Evolutionary conservation across 2,797 vertebrate genomes (phyloP).

Genomic region (Gymnothorax javanicus): DNA sequence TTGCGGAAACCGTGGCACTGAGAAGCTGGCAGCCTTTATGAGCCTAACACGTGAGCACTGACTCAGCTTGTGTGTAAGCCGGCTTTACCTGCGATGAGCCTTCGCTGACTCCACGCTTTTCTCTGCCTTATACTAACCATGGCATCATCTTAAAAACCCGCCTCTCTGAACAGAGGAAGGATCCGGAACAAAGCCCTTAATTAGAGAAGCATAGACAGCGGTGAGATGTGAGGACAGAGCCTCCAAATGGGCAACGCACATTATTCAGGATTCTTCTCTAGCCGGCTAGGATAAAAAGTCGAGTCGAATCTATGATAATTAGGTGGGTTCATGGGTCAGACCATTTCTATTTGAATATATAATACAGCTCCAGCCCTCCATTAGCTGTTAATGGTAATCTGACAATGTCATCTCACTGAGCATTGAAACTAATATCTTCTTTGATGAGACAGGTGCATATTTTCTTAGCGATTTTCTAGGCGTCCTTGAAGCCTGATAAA

Average conservation of each 20-base stretch:
- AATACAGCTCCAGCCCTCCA: background rate
- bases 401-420: background rate
- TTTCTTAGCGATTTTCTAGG: background rate
- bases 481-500: background rate
- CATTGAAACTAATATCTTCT: background rate
- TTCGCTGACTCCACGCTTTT: background rate
- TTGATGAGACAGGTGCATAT: background rate
- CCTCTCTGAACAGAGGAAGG: background rate
- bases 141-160: background rate
- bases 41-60: no score
- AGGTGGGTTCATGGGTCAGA: background rate
- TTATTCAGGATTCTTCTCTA: background rate
- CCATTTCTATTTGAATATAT: background rate
- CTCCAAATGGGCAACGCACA: background rate
- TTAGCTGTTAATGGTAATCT: constrained; percentile 1
- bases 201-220: background rate
- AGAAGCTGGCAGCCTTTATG: background rate
- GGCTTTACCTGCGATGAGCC: background rate
- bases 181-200: background rate
- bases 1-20: background rate
- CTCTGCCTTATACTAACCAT: background rate
- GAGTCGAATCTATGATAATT: background rate
- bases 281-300: constrained; percentile 1
- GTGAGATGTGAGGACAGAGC: background rate
- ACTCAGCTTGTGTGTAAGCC: background rate